Percentiles rank a stretch among this genome's conserved stretches.
Conservation (phyloP, 2,113 vertebrate species). For the Nibea coibor region DNA sequence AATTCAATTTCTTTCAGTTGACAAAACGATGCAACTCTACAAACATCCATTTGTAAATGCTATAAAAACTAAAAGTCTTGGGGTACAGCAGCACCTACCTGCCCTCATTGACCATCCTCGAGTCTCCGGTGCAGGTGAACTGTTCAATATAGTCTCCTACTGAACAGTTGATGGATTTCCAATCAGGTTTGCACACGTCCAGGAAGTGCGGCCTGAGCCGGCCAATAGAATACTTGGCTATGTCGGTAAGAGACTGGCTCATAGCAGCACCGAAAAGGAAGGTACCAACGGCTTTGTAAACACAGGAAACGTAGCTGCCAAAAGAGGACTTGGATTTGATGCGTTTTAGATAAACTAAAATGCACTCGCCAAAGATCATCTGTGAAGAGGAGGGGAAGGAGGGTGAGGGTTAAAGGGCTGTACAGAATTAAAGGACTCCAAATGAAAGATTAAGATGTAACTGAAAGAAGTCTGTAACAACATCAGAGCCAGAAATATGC, state of each 20-base stretch:
- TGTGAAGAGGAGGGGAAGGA: slow-evolving; percentile 77
- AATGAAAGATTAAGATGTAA: not conserved
- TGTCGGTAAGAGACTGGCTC: slow-evolving; percentile 98
- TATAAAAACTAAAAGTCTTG: not conserved
- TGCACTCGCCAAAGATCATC: slow-evolving; percentile 93
- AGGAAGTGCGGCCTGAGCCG: slow-evolving; percentile 96
- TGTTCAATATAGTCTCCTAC: slow-evolving; percentile 88
- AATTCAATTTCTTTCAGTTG: not conserved
- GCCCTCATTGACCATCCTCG: slow-evolving; percentile 85
- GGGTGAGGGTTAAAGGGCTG: slow-evolving; percentile 9
- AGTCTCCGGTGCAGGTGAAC: slow-evolving; percentile 88
- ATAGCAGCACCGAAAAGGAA: slow-evolving; percentile 97
- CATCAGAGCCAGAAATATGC: slow-evolving; percentile 9
- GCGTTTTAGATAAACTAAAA: slow-evolving; percentile 89
- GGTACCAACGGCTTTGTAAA: slow-evolving; percentile 94
- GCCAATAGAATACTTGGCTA: slow-evolving; percentile 97
- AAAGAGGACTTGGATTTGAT: slow-evolving; percentile 93
- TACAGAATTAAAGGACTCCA: not conserved
- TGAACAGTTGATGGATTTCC: slow-evolving; percentile 89
- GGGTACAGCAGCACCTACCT: slow-evolving; percentile 81
- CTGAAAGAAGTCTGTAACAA: not conserved
- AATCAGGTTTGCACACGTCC: slow-evolving; percentile 90
- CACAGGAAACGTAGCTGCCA: slow-evolving; percentile 90
- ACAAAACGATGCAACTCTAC: not conserved
- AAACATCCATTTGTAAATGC: not conserved